Evolutionary conservation across 2,113 vertebrate genomes (phyloP), one percentile per base, ranked within the genome.

Genomic region (Trichechus manatus): DNA sequence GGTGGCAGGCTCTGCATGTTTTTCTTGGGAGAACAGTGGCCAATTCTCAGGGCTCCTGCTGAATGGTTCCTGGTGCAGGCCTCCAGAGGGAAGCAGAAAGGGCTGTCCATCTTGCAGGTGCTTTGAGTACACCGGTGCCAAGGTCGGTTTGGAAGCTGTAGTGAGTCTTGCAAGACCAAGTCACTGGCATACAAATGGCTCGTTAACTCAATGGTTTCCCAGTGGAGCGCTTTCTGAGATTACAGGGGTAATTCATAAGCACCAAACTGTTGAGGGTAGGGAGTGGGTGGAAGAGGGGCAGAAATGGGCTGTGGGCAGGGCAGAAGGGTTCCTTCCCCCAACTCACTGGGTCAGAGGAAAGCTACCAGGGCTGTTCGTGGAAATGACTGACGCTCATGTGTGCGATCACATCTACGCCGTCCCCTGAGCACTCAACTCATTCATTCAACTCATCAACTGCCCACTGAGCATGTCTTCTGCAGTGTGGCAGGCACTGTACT

Each of bases 1-100:
- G 98, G 96, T 98, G 98, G 98, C 98, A 98, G 98, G 63, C 95
- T 97, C 19, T 59, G 96, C 86, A 9, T 0, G 31, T 14, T 56
- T 77, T 70, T 64, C 77, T 94, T 75, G 36, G 56, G 36, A 86
- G 27, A 47, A 23, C 7, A 0, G 29, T 0, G 19, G 31, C 61
- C 31, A 8, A 1, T 1, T 33, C 53, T 83, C 27, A 3, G 64
- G 22, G 53, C 10, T 68, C 11, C 6, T 36, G 22, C 17, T 7
- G 53, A 1, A 31, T 0, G 25, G 68, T 22, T 72, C 59, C 68
- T 39, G 63, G 89, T 50, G 95, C 89, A 44, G 97, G 75, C 91
- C 93, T 96, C 92, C 97, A 74, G 94, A 86, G 68, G 85, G 80
- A 96, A 96, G 23, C 90, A 92, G 68, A 96, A 92, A 97, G 84